phyloP scores from a whole-genome alignment of 2,113 vertebrate species.

The Tenrec ecaudatus region DNA sequence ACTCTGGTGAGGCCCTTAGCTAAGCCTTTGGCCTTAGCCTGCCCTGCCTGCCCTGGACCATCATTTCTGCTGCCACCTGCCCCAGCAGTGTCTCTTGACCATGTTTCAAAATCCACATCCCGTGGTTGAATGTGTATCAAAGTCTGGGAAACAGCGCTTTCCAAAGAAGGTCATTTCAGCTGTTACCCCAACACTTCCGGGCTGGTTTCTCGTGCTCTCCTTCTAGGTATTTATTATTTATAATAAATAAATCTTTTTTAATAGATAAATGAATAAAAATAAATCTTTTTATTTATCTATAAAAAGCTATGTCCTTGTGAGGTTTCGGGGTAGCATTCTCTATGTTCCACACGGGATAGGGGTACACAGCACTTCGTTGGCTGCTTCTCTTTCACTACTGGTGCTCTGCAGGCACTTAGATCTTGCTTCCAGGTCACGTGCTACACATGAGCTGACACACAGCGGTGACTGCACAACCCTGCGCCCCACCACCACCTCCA shows the following conservation, averaged over 20 bases:
- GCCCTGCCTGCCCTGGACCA: not conserved
- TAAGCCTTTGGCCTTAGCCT: not conserved
- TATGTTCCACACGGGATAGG: not conserved
- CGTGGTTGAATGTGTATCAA: not conserved
- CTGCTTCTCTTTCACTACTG: not conserved
- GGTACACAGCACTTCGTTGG: fast-evolving
- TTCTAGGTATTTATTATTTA: too few species aligned
- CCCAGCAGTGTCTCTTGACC: not conserved
- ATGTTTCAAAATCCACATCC: constrained; percentile 65
- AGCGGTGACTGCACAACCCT: not conserved
- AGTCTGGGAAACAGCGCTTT: not conserved
- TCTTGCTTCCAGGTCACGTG: not conserved
- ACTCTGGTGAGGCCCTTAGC: not conserved
- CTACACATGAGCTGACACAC: fast-evolving
- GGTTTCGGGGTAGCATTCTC: fast-evolving
- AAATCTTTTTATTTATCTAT: not conserved
- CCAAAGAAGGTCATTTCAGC: constrained; percentile 17
- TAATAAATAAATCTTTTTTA: too few species aligned
- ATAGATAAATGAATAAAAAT: too few species aligned
- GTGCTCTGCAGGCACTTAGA: fast-evolving
- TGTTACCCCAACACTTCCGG: not conserved
- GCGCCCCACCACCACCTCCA: too few species aligned
- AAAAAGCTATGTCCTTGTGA: not conserved
- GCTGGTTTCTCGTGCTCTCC: not conserved
- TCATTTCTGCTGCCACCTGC: not conserved